phyloP scores from a whole-genome alignment of 2,888 invertebrate species.

The Dolomedes plantarius region DNA sequence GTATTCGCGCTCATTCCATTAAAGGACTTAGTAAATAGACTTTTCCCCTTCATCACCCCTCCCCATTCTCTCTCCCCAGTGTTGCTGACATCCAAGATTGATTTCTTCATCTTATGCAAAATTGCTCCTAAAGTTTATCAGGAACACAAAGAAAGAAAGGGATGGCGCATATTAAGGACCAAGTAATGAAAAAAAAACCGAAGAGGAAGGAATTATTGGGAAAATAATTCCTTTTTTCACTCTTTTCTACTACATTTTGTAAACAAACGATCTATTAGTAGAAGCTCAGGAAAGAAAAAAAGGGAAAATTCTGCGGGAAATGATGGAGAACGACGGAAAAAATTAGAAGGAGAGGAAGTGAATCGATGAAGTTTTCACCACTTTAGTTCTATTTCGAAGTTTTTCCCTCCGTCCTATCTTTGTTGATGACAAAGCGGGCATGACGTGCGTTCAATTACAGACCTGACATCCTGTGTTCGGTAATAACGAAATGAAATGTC shows the following conservation, averaged over 20 bases:
- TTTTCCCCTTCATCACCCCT: constrained; percentile 5
- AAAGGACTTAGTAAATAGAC: constrained; percentile 1
- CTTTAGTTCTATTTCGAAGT: not conserved
- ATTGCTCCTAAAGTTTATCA: constrained; percentile 33
- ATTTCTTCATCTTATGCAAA: constrained; percentile 44
- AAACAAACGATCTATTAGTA: constrained; percentile 66
- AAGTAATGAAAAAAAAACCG: constrained; percentile 17
- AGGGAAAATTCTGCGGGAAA: not conserved
- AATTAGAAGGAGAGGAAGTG: not conserved
- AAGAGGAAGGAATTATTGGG: constrained; percentile 48
- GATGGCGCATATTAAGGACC: constrained; percentile 21
- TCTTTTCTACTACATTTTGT: constrained; percentile 32
- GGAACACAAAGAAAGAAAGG: constrained; percentile 29
- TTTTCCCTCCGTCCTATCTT: not conserved
- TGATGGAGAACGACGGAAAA: not conserved
- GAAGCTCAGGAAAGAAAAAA: no score
- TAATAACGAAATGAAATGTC: no score
- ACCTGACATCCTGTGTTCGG: not conserved
- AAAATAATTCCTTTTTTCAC: constrained; percentile 28
- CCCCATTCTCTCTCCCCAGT: not conserved
- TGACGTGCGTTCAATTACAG: not conserved
- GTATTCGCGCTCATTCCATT: not conserved
- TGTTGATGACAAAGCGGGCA: not conserved
- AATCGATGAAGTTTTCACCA: not conserved
- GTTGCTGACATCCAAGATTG: constrained; percentile 48